A percentile compares a stretch with the other conserved stretches of the same genome.
These are phyloP conservation scores for Oryzias sinensis DNA, from an alignment of 2,797 vertebrate species.

Conservation along the genomic window DNA sequence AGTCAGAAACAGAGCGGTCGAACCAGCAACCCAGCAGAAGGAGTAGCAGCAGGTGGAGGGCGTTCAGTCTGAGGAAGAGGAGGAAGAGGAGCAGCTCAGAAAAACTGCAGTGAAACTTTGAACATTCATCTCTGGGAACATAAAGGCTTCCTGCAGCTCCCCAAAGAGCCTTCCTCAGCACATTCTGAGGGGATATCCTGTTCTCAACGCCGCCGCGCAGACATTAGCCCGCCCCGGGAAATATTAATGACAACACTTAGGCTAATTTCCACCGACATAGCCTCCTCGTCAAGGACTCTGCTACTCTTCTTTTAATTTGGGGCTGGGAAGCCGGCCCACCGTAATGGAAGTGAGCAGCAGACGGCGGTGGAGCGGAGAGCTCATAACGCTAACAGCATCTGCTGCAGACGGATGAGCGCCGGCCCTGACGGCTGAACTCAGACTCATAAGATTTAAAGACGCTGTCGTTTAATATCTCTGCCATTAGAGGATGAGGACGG, in stretches of 20 bases:
- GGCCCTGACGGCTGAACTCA: constrained; percentile 59
- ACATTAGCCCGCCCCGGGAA: constrained; percentile 55
- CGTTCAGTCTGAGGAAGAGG: no score
- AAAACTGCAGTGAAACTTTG: constrained; percentile 35
- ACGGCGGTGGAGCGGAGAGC: constrained; percentile 45
- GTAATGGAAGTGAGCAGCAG: constrained; percentile 66
- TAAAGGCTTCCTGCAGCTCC: constrained; percentile 50
- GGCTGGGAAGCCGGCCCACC: constrained; percentile 61
- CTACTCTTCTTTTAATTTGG: constrained; percentile 66
- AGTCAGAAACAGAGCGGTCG: no score
- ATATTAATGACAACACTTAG: constrained; percentile 74
- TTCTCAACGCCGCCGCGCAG: constrained; percentile 51
- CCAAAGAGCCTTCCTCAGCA: constrained; percentile 61
- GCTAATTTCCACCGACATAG: constrained; percentile 60
- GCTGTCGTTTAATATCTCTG: constrained; percentile 52
- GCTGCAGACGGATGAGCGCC: constrained; percentile 63
- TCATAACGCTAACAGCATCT: constrained; percentile 68
- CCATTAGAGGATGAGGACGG: constrained; percentile 65
- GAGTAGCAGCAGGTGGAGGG: no score
- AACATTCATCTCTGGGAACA: constrained; percentile 52
- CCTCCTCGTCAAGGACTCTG: constrained; percentile 63
- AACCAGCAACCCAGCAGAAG: no score
- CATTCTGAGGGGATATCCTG: constrained; percentile 52
- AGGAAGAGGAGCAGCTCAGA: not conserved
- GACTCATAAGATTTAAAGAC: constrained; percentile 66